A percentile compares a stretch with the other conserved stretches of the same genome.
phyloP scores from a whole-genome alignment of 2,888 invertebrate species.

The Tridacna gigas region DNA sequence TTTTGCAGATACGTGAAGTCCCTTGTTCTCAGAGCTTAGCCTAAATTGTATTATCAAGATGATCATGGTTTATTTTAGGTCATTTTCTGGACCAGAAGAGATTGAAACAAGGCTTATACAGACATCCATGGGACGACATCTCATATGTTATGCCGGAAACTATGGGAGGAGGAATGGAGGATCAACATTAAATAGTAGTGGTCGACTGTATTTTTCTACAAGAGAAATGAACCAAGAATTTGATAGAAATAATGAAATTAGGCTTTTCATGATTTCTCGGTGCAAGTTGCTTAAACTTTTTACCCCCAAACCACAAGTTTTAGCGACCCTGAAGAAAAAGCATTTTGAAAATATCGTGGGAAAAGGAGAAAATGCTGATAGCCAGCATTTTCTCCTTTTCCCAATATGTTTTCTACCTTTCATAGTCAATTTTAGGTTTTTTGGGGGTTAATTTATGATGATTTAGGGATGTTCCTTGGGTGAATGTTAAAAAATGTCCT shows the following conservation, averaged over 20 bases:
- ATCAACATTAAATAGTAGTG: neutral
- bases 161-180: slow-evolving; percentile 50
- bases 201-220: neutral
- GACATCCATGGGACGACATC: slow-evolving; percentile 99
- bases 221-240: neutral
- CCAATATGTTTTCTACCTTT: neutral
- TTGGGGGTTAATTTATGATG: too few species aligned
- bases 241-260: neutral
- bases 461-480: too few species aligned
- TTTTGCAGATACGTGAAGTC: too few species aligned
- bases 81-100: slow-evolving; percentile 99
- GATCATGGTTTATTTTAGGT: slow-evolving; percentile 86
- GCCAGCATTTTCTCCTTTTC: neutral
- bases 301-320: too few species aligned
- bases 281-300: too few species aligned
- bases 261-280: neutral
- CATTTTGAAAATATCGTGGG: neutral
- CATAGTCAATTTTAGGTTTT: too few species aligned
- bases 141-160: slow-evolving; percentile 92
- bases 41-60: neutral
- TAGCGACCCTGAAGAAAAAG: too few species aligned
- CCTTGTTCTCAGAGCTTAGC: too few species aligned
- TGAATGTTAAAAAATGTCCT: too few species aligned
- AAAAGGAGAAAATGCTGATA: neutral
- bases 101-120: slow-evolving; percentile 98